Evolutionary conservation across 2,797 vertebrate genomes (phyloP).

Genomic region (Sebastes elongatus): DNA sequence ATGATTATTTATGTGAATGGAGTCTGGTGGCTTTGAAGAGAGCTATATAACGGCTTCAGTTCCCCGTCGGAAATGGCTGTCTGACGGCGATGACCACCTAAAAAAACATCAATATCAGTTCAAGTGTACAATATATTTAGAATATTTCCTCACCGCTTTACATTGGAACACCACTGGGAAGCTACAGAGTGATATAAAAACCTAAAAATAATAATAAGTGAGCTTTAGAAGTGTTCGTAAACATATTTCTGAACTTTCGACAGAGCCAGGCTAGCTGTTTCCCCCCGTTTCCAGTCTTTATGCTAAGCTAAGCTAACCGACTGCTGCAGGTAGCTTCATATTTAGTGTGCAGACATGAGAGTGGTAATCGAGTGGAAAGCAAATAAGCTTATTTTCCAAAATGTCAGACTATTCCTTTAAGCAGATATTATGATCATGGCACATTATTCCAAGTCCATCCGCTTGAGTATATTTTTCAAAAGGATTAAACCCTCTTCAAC

Average conservation of each 20-base stretch:
- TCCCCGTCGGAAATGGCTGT: neutral
- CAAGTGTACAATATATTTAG: neutral
- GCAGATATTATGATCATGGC: neutral
- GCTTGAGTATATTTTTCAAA: neutral
- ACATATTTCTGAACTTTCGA: neutral
- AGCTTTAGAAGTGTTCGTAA: neutral
- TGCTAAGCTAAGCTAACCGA: neutral
- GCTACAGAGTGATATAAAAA: too few relatives aligned
- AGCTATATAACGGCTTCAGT: neutral
- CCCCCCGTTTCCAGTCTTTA: neutral
- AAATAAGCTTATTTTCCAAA: neutral
- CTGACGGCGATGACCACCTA: neutral
- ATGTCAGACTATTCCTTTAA: neutral
- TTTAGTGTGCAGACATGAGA: neutral
- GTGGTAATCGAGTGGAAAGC: neutral
- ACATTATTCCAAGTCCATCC: constrained; percentile 4
- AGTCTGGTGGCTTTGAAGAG: neutral
- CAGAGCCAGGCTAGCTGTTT: neutral
- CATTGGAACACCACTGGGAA: neutral
- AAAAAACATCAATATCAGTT: neutral
- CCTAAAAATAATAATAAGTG: too few relatives aligned
- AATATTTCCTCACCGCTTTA: neutral
- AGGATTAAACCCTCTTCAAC: neutral
- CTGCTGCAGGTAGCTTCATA: neutral
- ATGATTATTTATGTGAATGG: neutral